phyloP scores from a whole-genome alignment of 1,140 invertebrate genomes.

The Hylaeus volcanicus region DNA sequence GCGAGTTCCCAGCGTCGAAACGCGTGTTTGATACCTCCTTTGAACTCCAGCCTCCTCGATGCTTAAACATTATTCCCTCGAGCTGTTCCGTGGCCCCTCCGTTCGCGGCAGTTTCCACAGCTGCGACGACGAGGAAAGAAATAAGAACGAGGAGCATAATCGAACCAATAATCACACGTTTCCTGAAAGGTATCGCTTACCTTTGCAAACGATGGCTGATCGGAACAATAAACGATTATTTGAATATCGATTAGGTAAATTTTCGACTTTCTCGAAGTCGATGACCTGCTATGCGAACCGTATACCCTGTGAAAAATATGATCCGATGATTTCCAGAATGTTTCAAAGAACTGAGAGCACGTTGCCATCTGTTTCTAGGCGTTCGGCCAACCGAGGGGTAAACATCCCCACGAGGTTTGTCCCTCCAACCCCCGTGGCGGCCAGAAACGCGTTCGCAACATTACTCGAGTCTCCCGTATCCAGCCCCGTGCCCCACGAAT shows the following conservation, averaged over 20 bases:
- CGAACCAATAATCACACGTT: not conserved
- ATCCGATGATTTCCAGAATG: too few species aligned
- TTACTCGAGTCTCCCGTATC: slow-evolving; percentile 53
- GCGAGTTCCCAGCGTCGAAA: not conserved
- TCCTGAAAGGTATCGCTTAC: too few species aligned
- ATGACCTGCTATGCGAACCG: too few species aligned
- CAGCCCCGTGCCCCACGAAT: slow-evolving; percentile 54
- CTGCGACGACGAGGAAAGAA: not conserved
- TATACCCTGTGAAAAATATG: too few species aligned
- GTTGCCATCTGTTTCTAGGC: slow-evolving; percentile 53
- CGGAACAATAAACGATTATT: too few species aligned
- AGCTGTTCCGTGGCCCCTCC: not conserved
- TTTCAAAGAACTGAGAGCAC: not conserved
- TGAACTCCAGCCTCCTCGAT: not conserved
- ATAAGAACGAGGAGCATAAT: not conserved
- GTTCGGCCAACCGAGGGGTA: slow-evolving; percentile 41
- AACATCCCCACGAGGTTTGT: slow-evolving; percentile 61
- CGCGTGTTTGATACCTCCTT: not conserved
- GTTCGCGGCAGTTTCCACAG: not conserved
- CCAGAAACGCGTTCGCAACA: slow-evolving; percentile 59
- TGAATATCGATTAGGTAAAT: too few species aligned
- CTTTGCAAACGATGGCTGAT: too few species aligned
- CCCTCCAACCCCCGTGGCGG: slow-evolving; percentile 42
- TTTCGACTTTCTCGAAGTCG: too few species aligned
- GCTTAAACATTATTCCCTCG: slow-evolving; percentile 8